Conservation (phyloP, 2,113 vertebrate species). For the Ranitomeya variabilis region DNA sequence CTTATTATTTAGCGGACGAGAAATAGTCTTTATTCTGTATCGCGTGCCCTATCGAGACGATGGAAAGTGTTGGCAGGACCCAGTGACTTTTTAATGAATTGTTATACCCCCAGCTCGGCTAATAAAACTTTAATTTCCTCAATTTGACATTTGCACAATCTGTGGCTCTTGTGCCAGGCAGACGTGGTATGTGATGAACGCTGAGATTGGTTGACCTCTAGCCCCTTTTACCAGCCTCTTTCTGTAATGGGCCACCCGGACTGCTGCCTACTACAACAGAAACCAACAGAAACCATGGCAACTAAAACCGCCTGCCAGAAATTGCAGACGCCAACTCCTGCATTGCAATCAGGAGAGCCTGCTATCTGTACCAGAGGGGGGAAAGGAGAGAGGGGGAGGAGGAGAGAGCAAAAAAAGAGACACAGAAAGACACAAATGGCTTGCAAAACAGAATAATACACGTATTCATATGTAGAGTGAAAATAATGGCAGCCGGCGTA, state of each 20-base stretch:
- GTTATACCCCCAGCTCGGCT: conserved; percentile 20
- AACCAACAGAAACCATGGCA: conserved; percentile 58
- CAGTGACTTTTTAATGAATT: conserved; percentile 49
- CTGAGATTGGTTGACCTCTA: conserved; percentile 53
- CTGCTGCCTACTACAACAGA: conserved; percentile 57
- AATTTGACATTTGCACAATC: conserved; percentile 48
- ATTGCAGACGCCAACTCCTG: conserved; percentile 57
- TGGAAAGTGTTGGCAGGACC: conserved; percentile 19
- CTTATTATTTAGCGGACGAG: not conserved
- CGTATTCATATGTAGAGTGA: not conserved
- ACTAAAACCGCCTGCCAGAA: conserved; percentile 56
- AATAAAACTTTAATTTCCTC: conserved; percentile 50
- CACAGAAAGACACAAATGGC: conserved; percentile 8
- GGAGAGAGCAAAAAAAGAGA: not conserved
- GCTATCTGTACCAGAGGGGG: conserved; percentile 52
- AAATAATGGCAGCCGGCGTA: not conserved
- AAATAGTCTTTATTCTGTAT: not conserved
- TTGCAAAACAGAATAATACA: not conserved
- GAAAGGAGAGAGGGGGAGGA: not conserved
- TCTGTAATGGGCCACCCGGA: conserved; percentile 56
- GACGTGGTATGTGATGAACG: conserved; percentile 43
- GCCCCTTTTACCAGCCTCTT: conserved; percentile 53
- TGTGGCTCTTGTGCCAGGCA: conserved; percentile 43
- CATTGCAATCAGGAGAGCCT: conserved; percentile 55
- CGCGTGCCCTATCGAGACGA: not conserved